Conservation (phyloP, 2,888 invertebrate genomes). For the Sericinus montela region DNA sequence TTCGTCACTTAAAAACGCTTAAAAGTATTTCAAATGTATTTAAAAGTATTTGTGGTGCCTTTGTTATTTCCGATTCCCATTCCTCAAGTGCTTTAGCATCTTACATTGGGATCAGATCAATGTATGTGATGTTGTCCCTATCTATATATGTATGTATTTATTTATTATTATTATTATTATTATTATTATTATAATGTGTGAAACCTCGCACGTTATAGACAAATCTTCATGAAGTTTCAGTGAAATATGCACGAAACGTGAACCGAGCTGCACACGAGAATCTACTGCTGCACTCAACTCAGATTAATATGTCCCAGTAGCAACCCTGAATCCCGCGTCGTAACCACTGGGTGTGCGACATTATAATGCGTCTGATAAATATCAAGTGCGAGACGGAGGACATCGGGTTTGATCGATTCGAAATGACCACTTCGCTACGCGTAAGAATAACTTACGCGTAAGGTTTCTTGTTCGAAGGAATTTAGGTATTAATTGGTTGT, state of each 20-base stretch:
- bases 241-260: background rate
- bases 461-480: slow-evolving; percentile 6
- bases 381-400: slow-evolving; percentile 21
- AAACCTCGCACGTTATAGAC: too few relatives aligned
- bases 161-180: too few relatives aligned
- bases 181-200: too few relatives aligned
- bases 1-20: too few relatives aligned
- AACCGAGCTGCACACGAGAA: slow-evolving; percentile 1
- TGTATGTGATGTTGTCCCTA: too few relatives aligned
- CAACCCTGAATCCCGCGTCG: slow-evolving; percentile 19
- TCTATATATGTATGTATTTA: too few relatives aligned
- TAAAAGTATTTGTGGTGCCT: too few relatives aligned
- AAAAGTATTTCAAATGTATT: too few relatives aligned
- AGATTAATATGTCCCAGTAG: slow-evolving; percentile 28
- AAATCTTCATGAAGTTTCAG: too few relatives aligned
- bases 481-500: slow-evolving; percentile 1
- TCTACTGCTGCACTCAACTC: slow-evolving; percentile 1
- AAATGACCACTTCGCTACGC: slow-evolving; percentile 17
- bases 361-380: slow-evolving; percentile 26
- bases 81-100: too few relatives aligned
- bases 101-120: too few relatives aligned
- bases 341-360: slow-evolving; percentile 28
- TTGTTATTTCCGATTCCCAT: too few relatives aligned
- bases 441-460: slow-evolving; percentile 8
- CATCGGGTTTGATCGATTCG: slow-evolving; percentile 18